phyloP scores from a whole-genome alignment of 2,888 invertebrate genomes.

The Ypsolopha scabrella region DNA sequence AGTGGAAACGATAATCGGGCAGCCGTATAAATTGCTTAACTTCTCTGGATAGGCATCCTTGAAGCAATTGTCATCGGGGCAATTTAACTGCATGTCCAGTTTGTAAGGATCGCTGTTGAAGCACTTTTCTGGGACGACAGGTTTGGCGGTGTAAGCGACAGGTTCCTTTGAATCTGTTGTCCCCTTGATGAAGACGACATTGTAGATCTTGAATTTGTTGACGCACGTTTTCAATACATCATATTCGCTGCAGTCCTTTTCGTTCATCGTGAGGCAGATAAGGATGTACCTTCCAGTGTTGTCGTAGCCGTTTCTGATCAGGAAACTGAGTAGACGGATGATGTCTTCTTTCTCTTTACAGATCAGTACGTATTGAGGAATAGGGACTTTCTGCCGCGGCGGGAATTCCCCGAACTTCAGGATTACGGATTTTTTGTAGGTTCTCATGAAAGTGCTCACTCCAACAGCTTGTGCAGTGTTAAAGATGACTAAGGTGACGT shows the following conservation, averaged over 20 bases:
- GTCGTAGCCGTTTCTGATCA: constrained; percentile 23
- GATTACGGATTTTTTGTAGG: constrained; percentile 24
- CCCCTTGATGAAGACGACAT: constrained; percentile 27
- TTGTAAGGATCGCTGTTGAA: constrained; percentile 21
- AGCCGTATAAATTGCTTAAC: constrained; percentile 26
- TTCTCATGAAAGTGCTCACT: constrained; percentile 25
- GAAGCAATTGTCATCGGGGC: constrained; percentile 22
- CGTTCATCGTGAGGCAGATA: constrained; percentile 21
- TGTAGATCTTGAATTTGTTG: constrained; percentile 18
- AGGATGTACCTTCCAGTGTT: constrained; percentile 31
- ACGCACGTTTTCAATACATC: constrained; percentile 24
- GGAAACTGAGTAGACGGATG: constrained; percentile 20
- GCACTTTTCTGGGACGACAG: constrained; percentile 24
- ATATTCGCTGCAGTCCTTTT: constrained; percentile 24
- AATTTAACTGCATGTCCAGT: constrained; percentile 18
- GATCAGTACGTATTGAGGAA: constrained; percentile 32
- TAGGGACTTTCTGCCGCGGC: constrained; percentile 11
- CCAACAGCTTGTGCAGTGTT: constrained; percentile 20
- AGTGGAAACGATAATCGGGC: constrained; percentile 31
- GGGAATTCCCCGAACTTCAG: constrained; percentile 24
- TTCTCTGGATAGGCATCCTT: constrained; percentile 24
- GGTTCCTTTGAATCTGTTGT: constrained; percentile 13
- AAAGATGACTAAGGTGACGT: constrained; percentile 29
- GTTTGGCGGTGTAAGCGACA: constrained; percentile 21
- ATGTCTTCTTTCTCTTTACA: constrained; percentile 25